Conservation (phyloP, 2,113 vertebrate species). For the Pluvianellus socialis region DNA sequence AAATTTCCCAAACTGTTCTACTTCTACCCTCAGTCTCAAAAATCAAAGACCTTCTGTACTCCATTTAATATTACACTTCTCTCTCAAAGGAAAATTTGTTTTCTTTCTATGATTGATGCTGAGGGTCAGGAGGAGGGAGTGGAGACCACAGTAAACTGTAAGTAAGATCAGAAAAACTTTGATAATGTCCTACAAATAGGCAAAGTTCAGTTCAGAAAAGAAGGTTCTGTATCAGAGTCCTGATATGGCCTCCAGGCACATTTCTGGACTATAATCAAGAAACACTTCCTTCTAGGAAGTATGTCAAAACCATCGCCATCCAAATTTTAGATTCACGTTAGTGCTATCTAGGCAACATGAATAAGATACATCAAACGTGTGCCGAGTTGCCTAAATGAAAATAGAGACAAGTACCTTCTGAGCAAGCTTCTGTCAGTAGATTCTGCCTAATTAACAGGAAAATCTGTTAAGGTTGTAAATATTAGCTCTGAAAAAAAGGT, state of each 20-base stretch:
- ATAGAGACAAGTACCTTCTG: background rate
- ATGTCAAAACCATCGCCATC: background rate
- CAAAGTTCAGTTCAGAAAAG: background rate
- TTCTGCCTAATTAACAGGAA: background rate
- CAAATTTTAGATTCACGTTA: background rate
- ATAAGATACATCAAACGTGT: background rate
- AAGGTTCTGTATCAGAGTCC: background rate
- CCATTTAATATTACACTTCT: background rate
- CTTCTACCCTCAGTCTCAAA: background rate
- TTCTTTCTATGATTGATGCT: background rate
- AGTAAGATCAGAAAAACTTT: background rate
- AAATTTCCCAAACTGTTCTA: background rate
- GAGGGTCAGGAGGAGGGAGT: background rate
- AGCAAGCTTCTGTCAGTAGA: background rate
- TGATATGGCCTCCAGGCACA: background rate
- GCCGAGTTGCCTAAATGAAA: background rate
- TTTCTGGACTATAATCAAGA: background rate
- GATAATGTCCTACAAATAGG: background rate
- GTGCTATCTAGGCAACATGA: background rate
- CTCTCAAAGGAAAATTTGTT: background rate
- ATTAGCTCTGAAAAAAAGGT: background rate
- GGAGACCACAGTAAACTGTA: background rate
- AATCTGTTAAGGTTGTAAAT: background rate
- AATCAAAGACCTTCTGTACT: background rate
- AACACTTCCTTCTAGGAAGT: background rate